Evolutionary conservation across 2,888 invertebrate species (phyloP).

Genomic region (Acleris laterana): DNA sequence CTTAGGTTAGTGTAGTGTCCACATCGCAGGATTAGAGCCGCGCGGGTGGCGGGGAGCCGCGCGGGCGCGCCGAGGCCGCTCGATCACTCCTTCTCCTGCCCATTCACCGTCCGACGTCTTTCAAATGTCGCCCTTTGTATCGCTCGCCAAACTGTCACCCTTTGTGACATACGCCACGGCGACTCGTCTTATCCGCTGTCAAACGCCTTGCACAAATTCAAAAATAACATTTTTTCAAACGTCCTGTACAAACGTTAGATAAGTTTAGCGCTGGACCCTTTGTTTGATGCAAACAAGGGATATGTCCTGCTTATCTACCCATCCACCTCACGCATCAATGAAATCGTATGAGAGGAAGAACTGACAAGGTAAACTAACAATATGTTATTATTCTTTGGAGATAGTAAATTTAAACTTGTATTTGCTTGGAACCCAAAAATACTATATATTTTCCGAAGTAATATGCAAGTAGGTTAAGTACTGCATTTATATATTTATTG

Average conservation of each 20-base stretch:
- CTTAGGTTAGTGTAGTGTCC: constrained; percentile 17
- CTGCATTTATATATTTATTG: background rate
- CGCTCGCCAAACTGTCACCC: constrained; percentile 72
- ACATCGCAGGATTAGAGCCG: constrained; percentile 61
- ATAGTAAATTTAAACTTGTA: too few species aligned
- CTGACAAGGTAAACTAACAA: constrained; percentile 43
- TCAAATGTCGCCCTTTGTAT: constrained; percentile 69
- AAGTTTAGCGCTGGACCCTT: constrained; percentile 75
- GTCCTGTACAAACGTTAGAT: constrained; percentile 79
- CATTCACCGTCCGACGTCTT: constrained; percentile 72
- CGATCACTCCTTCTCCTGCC: constrained; percentile 81
- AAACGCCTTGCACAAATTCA: constrained; percentile 83
- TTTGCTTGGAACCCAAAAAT: background rate
- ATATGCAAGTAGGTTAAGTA: background rate
- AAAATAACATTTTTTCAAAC: constrained; percentile 79
- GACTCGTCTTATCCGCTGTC: constrained; percentile 74
- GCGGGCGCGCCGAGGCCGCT: constrained; percentile 51
- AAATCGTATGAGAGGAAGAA: constrained; percentile 51
- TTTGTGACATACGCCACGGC: constrained; percentile 62
- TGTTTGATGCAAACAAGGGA: constrained; percentile 80
- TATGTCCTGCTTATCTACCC: constrained; percentile 73
- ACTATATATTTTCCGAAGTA: background rate
- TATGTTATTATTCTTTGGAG: constrained; percentile 25
- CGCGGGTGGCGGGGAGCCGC: constrained; percentile 41
- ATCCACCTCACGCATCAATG: constrained; percentile 61